Conservation (phyloP, 2,797 vertebrate genomes). For the Phataginus tricuspis region DNA sequence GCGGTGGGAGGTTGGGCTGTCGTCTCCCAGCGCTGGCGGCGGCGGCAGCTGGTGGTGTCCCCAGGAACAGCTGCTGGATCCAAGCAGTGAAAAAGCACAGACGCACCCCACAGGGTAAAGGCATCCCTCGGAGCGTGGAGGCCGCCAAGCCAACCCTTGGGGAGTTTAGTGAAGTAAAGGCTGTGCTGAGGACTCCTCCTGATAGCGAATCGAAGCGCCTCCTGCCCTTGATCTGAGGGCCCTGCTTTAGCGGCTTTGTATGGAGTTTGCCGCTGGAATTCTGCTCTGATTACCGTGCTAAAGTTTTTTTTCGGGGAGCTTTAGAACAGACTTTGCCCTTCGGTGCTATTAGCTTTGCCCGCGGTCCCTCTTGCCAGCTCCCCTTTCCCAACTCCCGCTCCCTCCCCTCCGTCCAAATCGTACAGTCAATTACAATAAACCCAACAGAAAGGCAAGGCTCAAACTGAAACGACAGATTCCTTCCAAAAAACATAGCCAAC, state of each 20-base stretch:
- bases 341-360: too few relatives aligned
- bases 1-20: rapidly evolving
- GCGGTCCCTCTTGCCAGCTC: neutral
- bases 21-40: rapidly evolving
- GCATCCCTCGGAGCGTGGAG: neutral
- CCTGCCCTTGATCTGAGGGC: neutral
- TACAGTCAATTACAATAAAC: neutral
- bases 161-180: neutral
- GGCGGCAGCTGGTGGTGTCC: rapidly evolving
- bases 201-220: neutral
- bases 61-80: neutral
- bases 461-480: neutral
- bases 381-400: neutral
- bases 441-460: neutral
- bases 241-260: neutral
- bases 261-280: neutral
- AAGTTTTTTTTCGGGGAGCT: neutral
- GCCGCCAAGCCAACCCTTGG: neutral
- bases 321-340: neutral
- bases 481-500: neutral
- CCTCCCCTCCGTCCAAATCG: neutral
- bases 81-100: neutral
- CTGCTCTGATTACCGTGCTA: neutral
- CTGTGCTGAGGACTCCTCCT: neutral
- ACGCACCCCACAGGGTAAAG: rapidly evolving